Base-by-base conservation (phyloP, 2,113 vertebrate genomes). In the Arizona elegans region DNA sequence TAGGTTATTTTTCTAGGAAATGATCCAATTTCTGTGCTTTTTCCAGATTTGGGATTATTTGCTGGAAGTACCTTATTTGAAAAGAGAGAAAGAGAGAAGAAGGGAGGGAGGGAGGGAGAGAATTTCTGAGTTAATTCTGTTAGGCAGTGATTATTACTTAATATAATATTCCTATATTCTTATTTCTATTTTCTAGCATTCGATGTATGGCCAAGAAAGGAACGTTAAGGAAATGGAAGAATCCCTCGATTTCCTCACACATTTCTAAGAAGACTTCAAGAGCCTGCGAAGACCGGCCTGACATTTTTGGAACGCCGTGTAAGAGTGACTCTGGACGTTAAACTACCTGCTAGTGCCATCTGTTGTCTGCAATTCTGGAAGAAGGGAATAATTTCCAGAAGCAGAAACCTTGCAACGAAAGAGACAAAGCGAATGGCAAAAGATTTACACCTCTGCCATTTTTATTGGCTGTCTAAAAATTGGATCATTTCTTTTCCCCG, bases 281-380 rank as follows among this genome's bases (percentile, higher is more conserved):
- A 54, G 1, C 53, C 81, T 29, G 86, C 43, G 17, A 65, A 55
- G 56, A 56, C 3, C 93, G 2, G 0, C 29, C 50, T 91, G 75
- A 93, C 29, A 87, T 58, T 26, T 58, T 21, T 33, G 13, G 53
- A 90, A 1, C 58, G 38, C 15, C 94, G 38, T 43, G 52, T 53
- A 81, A 8, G 24, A 58, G 17, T 6, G 23, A 1, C 58, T 19
- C 58, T 4, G 2, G 1, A 26, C 11, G 17, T 87, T 89, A 56
- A 56, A 58, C 54, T 95, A 91, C 93, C 94, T 93, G 70, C 95
- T 94, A 97, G 93, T 94, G 94, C 97, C 97, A 98, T 93, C 98
- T 98, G 93, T 95, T 94, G 98, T 94, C 70, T 19, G 0, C 0
- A 0, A 1, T 2, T 2, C 13, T 0, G 52, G 43, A 0, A 0